phyloP scores from a whole-genome alignment of 1,140 invertebrate genomes.

The Scaptomyza graminum region DNA sequence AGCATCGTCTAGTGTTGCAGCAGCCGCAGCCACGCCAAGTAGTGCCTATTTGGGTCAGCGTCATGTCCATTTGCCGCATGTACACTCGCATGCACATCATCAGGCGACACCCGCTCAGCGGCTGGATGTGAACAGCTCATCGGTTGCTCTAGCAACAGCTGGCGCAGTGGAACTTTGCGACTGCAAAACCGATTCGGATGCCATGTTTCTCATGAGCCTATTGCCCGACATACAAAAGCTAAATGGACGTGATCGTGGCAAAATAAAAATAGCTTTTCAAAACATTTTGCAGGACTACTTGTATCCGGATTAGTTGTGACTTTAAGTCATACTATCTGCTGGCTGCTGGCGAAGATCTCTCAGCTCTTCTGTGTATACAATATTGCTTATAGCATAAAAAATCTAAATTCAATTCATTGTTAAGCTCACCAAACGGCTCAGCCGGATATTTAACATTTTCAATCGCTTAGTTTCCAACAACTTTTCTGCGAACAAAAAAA shows the following conservation, averaged over 20 bases:
- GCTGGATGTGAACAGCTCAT: constrained; percentile 49
- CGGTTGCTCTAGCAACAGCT: constrained; percentile 19
- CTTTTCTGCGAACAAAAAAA: constrained; percentile 63
- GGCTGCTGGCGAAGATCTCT: constrained; percentile 39
- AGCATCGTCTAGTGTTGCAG: constrained; percentile 29
- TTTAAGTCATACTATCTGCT: constrained; percentile 30
- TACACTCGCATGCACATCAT: constrained; percentile 54
- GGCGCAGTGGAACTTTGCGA: constrained; percentile 71
- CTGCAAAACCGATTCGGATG: constrained; percentile 82
- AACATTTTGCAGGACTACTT: constrained; percentile 81
- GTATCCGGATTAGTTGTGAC: constrained; percentile 71
- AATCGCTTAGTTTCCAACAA: constrained; percentile 22
- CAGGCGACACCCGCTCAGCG: constrained; percentile 34
- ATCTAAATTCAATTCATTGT: constrained; percentile 9
- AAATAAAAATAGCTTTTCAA: constrained; percentile 82
- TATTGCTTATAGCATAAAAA: constrained; percentile 50
- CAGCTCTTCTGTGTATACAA: constrained; percentile 59
- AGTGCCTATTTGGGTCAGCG: constrained; percentile 44
- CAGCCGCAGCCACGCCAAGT: constrained; percentile 20
- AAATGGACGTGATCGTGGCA: constrained; percentile 79
- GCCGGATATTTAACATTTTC: constrained; percentile 38
- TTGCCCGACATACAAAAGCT: constrained; percentile 80
- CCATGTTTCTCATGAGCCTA: constrained; percentile 82
- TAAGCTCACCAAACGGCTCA: constrained; percentile 39
- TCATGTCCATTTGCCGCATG: constrained; percentile 40